Evolutionary conservation across 1,140 invertebrate species (phyloP), one percentile per base, ranked within the genome.

Genomic region (Wasmannia auropunctata): DNA sequence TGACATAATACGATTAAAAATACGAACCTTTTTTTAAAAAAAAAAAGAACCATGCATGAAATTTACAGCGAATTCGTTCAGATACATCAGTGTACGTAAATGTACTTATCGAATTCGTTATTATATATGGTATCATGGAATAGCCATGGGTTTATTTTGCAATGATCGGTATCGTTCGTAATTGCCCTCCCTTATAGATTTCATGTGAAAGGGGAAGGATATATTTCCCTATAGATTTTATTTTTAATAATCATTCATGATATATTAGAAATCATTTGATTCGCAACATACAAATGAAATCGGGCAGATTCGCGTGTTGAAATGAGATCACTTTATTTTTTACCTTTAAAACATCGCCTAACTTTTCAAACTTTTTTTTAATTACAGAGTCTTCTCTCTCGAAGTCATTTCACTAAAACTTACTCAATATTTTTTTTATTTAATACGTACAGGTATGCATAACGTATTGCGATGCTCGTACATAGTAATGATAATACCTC

Each of bases 331-430:
- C 4, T 65, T 62, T 7, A 3, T 79, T 79, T 63, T 40, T 65
- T 62, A 34, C n/a, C 7, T 34, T 63, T n/a, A 6, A 65, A 37
- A 46, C 34, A 62, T 76, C 28, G 3, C 2, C 5, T 22, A 43
- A 25, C 28, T 79, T 70, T 74, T 58, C 37, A 37, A 81, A 56
- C 14, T n/a, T 72, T n/a, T n/a, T 25, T 51, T 77, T 11, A 25
- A 1, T 49, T 3, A n/a, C 40, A 63, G 28, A 46, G 31, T 37
- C 3, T 76, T 2, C 25, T 76, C 25, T 76, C 5, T 22, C 7
- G n/a, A 25, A 67, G 2, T 79, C 3, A 67, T 10, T 56, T 79
- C 3, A 67, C 16, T 56, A 16, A 34, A 25, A 25, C 2, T 79
- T 16, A 67, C 16, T 75, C 19, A 46, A 75, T 43, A 58, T 75